Evolutionary conservation across 2,113 vertebrate genomes (phyloP).

Genomic region (Sapayoa aenigma): DNA sequence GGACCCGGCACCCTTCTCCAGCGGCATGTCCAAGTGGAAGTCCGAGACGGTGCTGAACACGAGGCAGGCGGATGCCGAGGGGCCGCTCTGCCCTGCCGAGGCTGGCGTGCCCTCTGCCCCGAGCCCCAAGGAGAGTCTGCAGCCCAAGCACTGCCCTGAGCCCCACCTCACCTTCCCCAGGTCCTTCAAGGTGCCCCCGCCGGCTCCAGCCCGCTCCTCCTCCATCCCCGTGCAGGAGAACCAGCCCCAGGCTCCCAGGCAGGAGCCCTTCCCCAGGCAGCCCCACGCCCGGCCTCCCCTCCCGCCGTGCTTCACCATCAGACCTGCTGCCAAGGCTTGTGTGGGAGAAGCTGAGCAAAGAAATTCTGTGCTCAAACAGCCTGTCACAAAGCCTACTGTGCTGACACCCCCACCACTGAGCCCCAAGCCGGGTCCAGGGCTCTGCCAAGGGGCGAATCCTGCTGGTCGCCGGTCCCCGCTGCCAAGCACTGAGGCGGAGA

Average conservation of each 20-base stretch:
- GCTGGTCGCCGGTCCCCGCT: rapidly evolving
- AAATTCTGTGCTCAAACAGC: not conserved
- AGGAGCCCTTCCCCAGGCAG: conserved; percentile 15
- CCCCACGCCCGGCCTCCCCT: conserved; percentile 40
- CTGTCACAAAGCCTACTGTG: not conserved
- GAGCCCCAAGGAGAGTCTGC: conserved; percentile 1
- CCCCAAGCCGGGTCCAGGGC: not conserved
- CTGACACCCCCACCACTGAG: not conserved
- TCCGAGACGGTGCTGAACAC: conserved; percentile 67
- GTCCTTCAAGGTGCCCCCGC: conserved; percentile 74
- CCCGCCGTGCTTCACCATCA: conserved; percentile 62
- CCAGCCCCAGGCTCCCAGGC: not conserved
- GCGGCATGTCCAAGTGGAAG: conserved; percentile 71
- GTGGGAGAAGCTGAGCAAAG: not conserved
- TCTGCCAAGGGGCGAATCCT: not conserved
- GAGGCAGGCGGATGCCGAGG: conserved; percentile 54
- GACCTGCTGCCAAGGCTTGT: not conserved
- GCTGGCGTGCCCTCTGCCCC: conserved; percentile 35
- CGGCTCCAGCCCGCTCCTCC: conserved; percentile 72
- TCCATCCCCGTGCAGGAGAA: conserved; percentile 67
- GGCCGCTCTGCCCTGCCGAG: not conserved
- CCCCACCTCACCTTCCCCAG: conserved; percentile 74
- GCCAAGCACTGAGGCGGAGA: not conserved
- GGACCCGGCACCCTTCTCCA: not conserved
- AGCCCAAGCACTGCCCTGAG: conserved; percentile 29